Percentiles rank a stretch among this genome's conserved stretches.
phyloP scores from a whole-genome alignment of 2,797 vertebrate genomes.

The Fratercula arctica region DNA sequence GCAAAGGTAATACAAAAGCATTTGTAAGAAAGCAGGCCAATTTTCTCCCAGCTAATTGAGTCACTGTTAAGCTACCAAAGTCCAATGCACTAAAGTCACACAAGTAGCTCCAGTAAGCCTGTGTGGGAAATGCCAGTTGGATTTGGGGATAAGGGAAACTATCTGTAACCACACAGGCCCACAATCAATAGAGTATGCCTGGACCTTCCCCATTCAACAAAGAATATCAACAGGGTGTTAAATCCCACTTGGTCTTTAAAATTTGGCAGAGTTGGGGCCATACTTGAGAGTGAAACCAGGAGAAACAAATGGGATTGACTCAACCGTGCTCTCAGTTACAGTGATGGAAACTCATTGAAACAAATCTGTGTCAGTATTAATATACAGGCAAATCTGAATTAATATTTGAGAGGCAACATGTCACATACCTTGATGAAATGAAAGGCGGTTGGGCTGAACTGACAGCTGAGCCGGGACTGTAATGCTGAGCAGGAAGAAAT shows the following conservation, averaged over 20 bases:
- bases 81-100: background rate
- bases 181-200: accelerated
- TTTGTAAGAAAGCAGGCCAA: constrained; percentile 11
- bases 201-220: background rate
- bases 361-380: constrained; percentile 18
- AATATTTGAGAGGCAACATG: constrained; percentile 25
- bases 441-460: constrained; percentile 9
- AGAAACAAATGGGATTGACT: constrained; percentile 22
- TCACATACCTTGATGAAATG: constrained; percentile 1
- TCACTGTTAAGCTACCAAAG: background rate
- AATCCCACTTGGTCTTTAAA: background rate
- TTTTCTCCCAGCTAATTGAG: constrained; percentile 36
- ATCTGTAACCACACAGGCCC: background rate
- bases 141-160: background rate
- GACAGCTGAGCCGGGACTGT: background rate
- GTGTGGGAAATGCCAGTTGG: background rate
- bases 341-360: background rate
- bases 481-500: constrained; percentile 9
- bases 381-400: background rate
- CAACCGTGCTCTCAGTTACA: background rate
- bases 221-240: background rate
- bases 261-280: background rate
- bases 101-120: background rate
- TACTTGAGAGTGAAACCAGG: background rate
- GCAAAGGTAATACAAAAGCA: constrained; percentile 5